Evolutionary conservation across 2,888 invertebrate species (phyloP), one percentile per base, ranked within the genome.

Genomic region (Brenthis ino): DNA sequence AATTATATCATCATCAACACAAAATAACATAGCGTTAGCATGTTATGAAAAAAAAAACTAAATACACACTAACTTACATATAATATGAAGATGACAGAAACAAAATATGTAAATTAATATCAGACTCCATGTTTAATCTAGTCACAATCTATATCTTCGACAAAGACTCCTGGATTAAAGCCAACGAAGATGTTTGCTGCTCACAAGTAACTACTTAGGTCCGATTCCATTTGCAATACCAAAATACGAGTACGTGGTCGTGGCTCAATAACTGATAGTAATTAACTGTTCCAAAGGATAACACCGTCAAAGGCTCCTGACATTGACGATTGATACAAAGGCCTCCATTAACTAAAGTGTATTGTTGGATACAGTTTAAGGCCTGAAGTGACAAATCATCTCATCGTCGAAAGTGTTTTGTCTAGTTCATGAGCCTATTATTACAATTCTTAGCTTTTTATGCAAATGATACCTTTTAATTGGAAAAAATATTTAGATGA

Each of bases 101-200:
- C 28, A 28, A 28, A 28, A 16, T 16, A 16, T 4, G 0, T 4
- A 28, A 3, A 28, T 28, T 28, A 65, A 43, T 12, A 8, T 55
- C 28, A 20, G 48, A 55, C 57, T 33, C 12, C 47, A 14, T 28
- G 14, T 11, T 64, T n/a, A 57, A 77, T 89, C 84, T 66, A 85
- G 82, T 20, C 11, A 20, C 0, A 33, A 24, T 71, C 11, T 79
- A 77, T 68, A 61, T 81, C 82, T 67, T 20, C 55, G 72, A 69
- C 73, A 73, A 77, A 76, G 81, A 77, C 81, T 84, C 81, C 86
- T 89, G 91, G 91, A 90, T 89, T 87, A 86, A 85, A 89, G 88
- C 88, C 90, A 91, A 88, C 81, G 85, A 88, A 90, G 90, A 89
- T 89, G 88, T 90, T 90, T 88, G 85, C 85, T 84, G 84, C 83